Percentiles rank a stretch among this genome's conserved stretches.
phyloP scores from a whole-genome alignment of 2,113 vertebrate genomes.

The Poecile atricapillus region DNA sequence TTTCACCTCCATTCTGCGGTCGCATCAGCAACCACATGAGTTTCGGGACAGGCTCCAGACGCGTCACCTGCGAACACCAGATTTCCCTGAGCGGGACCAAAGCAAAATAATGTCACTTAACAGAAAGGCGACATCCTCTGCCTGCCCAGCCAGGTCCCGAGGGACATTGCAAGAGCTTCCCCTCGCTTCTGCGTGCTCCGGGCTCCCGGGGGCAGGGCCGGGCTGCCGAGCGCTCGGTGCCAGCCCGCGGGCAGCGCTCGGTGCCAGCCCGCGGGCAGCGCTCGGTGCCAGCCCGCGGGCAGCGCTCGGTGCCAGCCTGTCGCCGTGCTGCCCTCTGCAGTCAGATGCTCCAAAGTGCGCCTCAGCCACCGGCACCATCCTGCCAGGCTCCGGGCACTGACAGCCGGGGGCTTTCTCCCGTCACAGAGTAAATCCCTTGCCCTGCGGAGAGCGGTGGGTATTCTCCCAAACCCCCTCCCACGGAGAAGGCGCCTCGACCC shows the following conservation, averaged over 20 bases:
- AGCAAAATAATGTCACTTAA: neutral
- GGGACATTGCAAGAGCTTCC: accelerated
- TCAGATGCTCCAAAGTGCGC: neutral
- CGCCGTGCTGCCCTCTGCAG: constrained; percentile 48
- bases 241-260: neutral
- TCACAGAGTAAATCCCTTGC: neutral
- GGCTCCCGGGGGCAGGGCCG: accelerated
- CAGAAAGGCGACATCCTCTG: neutral
- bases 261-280: accelerated
- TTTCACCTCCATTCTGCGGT: neutral
- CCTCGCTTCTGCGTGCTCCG: accelerated
- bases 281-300: accelerated
- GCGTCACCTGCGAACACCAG: neutral
- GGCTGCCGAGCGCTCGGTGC: accelerated
- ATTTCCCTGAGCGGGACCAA: neutral
- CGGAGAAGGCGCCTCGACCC: neutral
- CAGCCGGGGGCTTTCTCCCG: accelerated
- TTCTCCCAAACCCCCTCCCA: no score
- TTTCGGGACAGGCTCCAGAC: neutral
- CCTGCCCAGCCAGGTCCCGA: neutral
- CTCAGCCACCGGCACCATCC: accelerated
- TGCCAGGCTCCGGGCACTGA: neutral
- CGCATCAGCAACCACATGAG: neutral
- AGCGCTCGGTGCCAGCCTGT: neutral
- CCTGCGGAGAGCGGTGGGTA: neutral